Percentiles rank a stretch among this genome's conserved stretches.
Evolutionary conservation across 37 sponge, comb jelly and placozoan species (phyloP).

Genomic region (Crambe crambe): DNA sequence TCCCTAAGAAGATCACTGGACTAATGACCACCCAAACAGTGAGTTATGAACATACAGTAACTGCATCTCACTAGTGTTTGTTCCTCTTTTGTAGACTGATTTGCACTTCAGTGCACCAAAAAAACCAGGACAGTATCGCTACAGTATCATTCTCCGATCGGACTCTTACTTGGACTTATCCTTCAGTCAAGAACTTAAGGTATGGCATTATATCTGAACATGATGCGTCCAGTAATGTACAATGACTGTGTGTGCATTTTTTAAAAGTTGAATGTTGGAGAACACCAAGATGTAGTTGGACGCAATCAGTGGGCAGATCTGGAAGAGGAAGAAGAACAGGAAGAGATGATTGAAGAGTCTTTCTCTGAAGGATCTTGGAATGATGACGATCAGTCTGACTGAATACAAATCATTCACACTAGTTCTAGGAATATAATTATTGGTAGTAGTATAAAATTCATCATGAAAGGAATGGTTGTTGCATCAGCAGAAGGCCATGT

Average conservation of each 20-base stretch:
- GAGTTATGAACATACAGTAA: neutral
- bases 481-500: too few species aligned
- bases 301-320: slow-evolving; percentile 64
- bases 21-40: slow-evolving; percentile 59
- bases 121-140: slow-evolving; percentile 43
- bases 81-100: slow-evolving; percentile 22
- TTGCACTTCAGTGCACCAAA: slow-evolving; percentile 78
- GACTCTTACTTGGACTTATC: slow-evolving; percentile 81
- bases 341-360: slow-evolving; percentile 60
- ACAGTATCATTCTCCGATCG: slow-evolving; percentile 69
- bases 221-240: neutral
- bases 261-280: slow-evolving; percentile 57
- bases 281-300: slow-evolving; percentile 48
- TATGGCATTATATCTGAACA: slow-evolving; percentile 23
- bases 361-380: neutral
- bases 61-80: neutral
- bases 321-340: slow-evolving; percentile 74
- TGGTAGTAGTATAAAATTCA: too few species aligned
- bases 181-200: slow-evolving; percentile 59
- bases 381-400: neutral
- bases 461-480: too few species aligned
- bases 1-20: slow-evolving; percentile 71
- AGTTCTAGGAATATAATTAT: too few species aligned
- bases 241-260: neutral
- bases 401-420: too few species aligned